Base-by-base conservation (phyloP, 2,888 invertebrate genomes). In the Ophion obscuratus region DNA sequence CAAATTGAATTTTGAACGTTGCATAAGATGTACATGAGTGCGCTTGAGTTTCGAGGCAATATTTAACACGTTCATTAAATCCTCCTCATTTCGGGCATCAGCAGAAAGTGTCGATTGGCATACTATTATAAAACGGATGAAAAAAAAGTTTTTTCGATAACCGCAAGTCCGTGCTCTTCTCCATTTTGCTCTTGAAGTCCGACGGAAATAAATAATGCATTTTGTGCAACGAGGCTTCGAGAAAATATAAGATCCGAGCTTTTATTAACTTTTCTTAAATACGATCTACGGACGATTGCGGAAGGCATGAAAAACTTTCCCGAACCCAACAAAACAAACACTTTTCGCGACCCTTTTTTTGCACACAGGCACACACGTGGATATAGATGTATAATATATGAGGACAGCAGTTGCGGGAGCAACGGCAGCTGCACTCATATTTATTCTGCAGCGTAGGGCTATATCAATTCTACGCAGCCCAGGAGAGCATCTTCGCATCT, bases 381-480 rank as follows among this genome's bases (percentile, higher is more conserved):
- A 7, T 9, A 6, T 40, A 6, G 6, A 1, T 40, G 7, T 6
- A 1, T 40, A 9, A 9, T 40, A 9, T 40, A 9, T 9, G 79
- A 82, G 73, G 62, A 57, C 66, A 85, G 78, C 78, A 75, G 75
- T 68, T 78, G 44, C 40, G 59, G 75, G 57, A 64, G 40, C 44
- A 78, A 62, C 53, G 77, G 81, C 85, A 82, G 85, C 85, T 85
- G 85, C 85, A 79, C 82, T 85, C 82, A 79, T 82, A 85, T 85
- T 85, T 85, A 82, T 85, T 79, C 85, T 82, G 75, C 82, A 85
- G 78, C 66, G 70, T 79, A 66, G 59, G 70, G 71, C 67, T 82
- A 61, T 82, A 85, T 85, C 70, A 82, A 85, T 85, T 85, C 82
- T 82, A 57, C 78, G 75, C 75, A 71, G 44, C 75, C 80, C n/a